Conservation (phyloP, 2,797 vertebrate genomes). For the Lates japonicus region DNA sequence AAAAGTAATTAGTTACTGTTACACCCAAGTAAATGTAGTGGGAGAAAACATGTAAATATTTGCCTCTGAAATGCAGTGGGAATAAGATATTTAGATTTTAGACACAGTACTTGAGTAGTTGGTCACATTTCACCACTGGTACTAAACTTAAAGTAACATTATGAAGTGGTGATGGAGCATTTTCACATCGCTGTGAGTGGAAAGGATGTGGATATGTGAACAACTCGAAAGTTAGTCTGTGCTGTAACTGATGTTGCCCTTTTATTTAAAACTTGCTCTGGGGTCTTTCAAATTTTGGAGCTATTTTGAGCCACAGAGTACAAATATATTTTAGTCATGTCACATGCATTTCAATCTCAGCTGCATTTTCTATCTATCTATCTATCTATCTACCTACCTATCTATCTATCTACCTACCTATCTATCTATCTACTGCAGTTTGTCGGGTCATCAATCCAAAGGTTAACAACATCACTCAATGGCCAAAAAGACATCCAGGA, state of each 20-base stretch:
- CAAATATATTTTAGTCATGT: constrained; percentile 37
- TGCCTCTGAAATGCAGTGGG: background rate
- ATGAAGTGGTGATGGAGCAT: background rate
- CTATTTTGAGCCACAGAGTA: constrained; percentile 39
- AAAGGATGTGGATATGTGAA: background rate
- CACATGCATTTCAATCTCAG: constrained; percentile 28
- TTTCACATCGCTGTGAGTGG: background rate
- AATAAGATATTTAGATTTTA: background rate
- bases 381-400: constrained; percentile 26
- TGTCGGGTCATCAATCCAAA: too few relatives aligned
- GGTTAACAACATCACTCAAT: too few relatives aligned
- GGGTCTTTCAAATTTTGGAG: constrained; percentile 29
- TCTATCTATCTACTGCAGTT: constrained; percentile 5
- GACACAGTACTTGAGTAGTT: background rate
- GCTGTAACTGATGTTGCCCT: constrained; percentile 27
- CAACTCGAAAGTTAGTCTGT: constrained; percentile 12
- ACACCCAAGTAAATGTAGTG: background rate
- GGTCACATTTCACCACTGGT: background rate
- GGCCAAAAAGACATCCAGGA: too few relatives aligned
- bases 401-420: constrained; percentile 16
- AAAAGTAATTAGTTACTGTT: too few relatives aligned
- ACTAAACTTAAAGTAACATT: background rate
- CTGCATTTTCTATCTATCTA: constrained; percentile 20
- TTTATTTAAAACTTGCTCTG: constrained; percentile 43
- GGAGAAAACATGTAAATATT: background rate